Evolutionary conservation across 2,113 vertebrate species (phyloP).

Genomic region (Cynopterus brachyotis): DNA sequence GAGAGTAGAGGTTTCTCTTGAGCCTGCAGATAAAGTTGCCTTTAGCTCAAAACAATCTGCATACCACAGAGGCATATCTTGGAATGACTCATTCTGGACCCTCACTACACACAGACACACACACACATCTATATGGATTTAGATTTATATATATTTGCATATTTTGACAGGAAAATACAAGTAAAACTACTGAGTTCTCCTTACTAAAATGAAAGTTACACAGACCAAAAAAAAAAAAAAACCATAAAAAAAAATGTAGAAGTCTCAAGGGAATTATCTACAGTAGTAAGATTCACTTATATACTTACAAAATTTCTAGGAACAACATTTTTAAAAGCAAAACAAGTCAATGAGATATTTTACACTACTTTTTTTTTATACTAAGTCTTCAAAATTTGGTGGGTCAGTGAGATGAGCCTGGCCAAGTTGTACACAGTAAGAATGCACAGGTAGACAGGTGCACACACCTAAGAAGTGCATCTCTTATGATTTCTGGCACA

Average conservation of each 20-base stretch:
- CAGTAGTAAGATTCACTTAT: not conserved
- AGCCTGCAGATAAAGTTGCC: too few relatives aligned
- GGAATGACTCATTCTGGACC: too few relatives aligned
- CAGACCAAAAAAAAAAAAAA: too few relatives aligned
- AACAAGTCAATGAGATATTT: not conserved
- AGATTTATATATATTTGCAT: slow-evolving; percentile 1
- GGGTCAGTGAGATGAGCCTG: not conserved
- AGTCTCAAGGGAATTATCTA: not conserved
- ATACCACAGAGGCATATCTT: too few relatives aligned
- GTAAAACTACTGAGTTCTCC: not conserved
- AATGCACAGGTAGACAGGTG: not conserved
- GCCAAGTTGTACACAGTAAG: not conserved
- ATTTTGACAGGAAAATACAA: not conserved
- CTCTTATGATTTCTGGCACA: not conserved
- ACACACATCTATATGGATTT: not conserved
- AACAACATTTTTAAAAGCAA: not conserved
- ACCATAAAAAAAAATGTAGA: not conserved
- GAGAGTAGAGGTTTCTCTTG: too few relatives aligned
- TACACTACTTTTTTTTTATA: not conserved
- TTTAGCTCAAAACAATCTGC: too few relatives aligned
- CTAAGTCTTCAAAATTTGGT: not conserved
- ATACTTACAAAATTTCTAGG: not conserved
- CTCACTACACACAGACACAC: too few relatives aligned
- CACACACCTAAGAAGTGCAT: not conserved
- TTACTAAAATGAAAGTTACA: slow-evolving; percentile 16